Base-by-base conservation (phyloP, 2,888 invertebrate species). In the Sphecodes monilicornis region DNA sequence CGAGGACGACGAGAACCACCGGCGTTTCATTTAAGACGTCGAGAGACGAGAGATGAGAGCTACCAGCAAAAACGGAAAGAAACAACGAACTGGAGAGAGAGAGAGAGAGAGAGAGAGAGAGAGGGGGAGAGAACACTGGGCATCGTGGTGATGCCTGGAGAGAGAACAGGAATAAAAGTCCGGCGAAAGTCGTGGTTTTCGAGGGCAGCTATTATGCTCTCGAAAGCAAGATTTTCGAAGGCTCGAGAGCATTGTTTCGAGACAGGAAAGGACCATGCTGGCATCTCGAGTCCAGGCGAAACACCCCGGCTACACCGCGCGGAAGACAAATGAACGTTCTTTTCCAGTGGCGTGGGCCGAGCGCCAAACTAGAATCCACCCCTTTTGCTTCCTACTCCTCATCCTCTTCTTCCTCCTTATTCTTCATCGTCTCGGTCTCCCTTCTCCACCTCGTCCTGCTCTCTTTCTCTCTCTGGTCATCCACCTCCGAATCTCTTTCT, bases 321-420 rank as follows among this genome's bases (percentile, higher is more conserved):
- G 50, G 72, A 80, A 83, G 82, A 83, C 82, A 80, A 83, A 83
- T 80, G 82, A 80, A 72, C 80, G 72, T 80, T 78, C 82, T 85
- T 76, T 54, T 50, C 41, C 78, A 26, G 36, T 57, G 71, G 39
- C 81, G 26, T 50, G 68, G 70, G 64, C 76, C 70, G 54, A 39
- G 57, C 64, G 81, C 72, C 83, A 81, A 81, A 75, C 84, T 32
- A 72, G 54, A 72, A 75, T 54, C 66, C 78, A 66, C 41, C 69
- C 66, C 70, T 43, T 79, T 50, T 46, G 70, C 13, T 57, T 13
- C 57, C 57, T 5, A 11, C 11, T 10, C 6, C 36, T 54, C 50
- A 11, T 22, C 29, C 29, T 16, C 6, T 46, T n/a, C n/a, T n/a
- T n/a, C 22, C 54, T 54, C 69, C 18, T 18, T 41, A 41, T 66